Evolutionary conservation across 1,140 invertebrate genomes (phyloP).

Genomic region (Druon quercuslanigerum): DNA sequence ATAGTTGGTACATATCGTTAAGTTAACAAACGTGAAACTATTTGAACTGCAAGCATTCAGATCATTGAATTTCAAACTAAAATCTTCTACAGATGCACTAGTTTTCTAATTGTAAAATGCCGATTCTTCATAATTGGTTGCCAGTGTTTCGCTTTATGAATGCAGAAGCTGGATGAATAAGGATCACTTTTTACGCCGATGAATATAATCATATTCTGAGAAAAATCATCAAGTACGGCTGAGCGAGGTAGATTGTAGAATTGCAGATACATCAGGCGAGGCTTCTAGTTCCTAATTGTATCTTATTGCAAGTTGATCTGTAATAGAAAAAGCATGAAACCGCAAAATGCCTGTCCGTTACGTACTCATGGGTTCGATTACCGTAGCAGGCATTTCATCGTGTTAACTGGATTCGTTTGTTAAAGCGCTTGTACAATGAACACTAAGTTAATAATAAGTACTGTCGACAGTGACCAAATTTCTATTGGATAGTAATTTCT

Average conservation of each 20-base stretch:
- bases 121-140: background rate
- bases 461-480: constrained; percentile 25
- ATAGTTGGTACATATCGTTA: too few species aligned
- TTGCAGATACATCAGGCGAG: background rate
- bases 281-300: constrained; percentile 22
- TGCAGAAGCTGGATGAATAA: background rate
- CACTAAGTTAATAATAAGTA: constrained; percentile 22
- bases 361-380: constrained; percentile 12
- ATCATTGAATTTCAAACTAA: too few species aligned
- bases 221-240: constrained; percentile 6
- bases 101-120: background rate
- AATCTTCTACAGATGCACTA: background rate
- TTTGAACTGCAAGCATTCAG: too few species aligned
- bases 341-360: constrained; percentile 10
- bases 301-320: constrained; percentile 24
- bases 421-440: constrained; percentile 1
- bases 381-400: constrained; percentile 1
- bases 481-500: background rate
- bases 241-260: too few species aligned
- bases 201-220: background rate
- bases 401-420: constrained; percentile 15
- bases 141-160: background rate
- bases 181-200: background rate
- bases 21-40: too few species aligned
- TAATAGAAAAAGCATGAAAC: constrained; percentile 15